phyloP scores from a whole-genome alignment of 2,797 vertebrate species.

The Coregonus suidteri region DNA sequence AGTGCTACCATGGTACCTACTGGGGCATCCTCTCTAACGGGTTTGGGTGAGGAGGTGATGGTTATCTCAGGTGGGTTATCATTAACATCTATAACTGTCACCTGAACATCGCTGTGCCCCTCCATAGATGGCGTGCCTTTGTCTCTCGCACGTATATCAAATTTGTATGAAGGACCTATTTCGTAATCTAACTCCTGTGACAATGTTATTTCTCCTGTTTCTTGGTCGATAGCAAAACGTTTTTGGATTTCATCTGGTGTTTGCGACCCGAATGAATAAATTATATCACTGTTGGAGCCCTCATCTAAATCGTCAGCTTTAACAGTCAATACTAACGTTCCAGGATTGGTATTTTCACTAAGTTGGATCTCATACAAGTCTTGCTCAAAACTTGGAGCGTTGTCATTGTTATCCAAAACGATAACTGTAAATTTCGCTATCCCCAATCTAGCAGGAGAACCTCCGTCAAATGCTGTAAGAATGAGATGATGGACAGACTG shows the following conservation, averaged over 20 bases:
- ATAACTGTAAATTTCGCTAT: slow-evolving; percentile 52
- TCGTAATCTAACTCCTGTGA: slow-evolving; percentile 42
- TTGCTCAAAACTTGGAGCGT: slow-evolving; percentile 15
- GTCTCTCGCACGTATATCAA: slow-evolving; percentile 48
- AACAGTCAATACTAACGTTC: slow-evolving; percentile 31
- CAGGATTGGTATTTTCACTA: not conserved
- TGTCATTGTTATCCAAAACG: slow-evolving; percentile 68
- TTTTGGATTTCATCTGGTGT: slow-evolving; percentile 24
- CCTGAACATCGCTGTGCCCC: slow-evolving; percentile 39
- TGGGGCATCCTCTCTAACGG: slow-evolving; percentile 28
- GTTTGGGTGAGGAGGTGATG: slow-evolving; percentile 32
- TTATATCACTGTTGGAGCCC: slow-evolving; percentile 50
- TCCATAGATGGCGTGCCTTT: slow-evolving; percentile 50
- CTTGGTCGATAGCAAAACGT: slow-evolving; percentile 41
- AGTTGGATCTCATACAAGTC: not conserved
- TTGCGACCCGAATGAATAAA: slow-evolving; percentile 34
- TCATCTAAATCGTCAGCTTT: slow-evolving; percentile 54
- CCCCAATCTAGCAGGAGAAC: slow-evolving; percentile 65
- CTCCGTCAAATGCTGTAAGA: slow-evolving; percentile 73
- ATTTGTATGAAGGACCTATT: slow-evolving; percentile 11
- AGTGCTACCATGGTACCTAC: slow-evolving; percentile 37
- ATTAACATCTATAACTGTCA: slow-evolving; percentile 51
- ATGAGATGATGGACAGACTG: slow-evolving; percentile 57
- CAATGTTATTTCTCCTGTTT: slow-evolving; percentile 34
- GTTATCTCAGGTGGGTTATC: slow-evolving; percentile 49